phyloP scores from a whole-genome alignment of 2,797 vertebrate genomes.

The Echeneis naucrates region DNA sequence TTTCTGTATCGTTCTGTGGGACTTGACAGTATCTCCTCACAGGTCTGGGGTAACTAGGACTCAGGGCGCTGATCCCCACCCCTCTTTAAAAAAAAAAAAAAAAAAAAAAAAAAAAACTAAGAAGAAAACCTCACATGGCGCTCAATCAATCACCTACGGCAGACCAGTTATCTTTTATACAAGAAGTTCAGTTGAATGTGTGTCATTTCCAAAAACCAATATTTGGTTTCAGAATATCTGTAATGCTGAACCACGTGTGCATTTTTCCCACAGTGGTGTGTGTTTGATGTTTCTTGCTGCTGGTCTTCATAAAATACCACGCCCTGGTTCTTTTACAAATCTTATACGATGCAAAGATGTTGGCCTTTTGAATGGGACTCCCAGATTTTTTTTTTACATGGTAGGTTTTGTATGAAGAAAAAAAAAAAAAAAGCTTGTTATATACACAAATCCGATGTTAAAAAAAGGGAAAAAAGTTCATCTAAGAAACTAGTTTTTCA shows the following conservation, averaged over 20 bases:
- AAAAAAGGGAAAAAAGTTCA: constrained; percentile 63
- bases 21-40: constrained; percentile 50
- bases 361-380: constrained; percentile 81
- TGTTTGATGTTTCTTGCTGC: constrained; percentile 51
- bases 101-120: constrained; percentile 21
- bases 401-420: constrained; percentile 85
- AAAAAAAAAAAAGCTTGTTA: constrained; percentile 72
- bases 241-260: constrained; percentile 61
- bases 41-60: constrained; percentile 62
- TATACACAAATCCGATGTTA: constrained; percentile 80
- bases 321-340: constrained; percentile 61
- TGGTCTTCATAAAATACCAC: constrained; percentile 44
- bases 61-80: constrained; percentile 56
- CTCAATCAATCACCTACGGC: constrained; percentile 55
- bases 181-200: constrained; percentile 52
- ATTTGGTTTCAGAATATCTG: constrained; percentile 67
- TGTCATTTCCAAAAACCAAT: constrained; percentile 66
- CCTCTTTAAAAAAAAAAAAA: constrained; percentile 17
- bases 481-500: constrained; percentile 80
- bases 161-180: constrained; percentile 70
- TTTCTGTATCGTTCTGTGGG: constrained; percentile 42
- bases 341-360: constrained; percentile 69
- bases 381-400: constrained; percentile 70
- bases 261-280: constrained; percentile 41
- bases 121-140: constrained; percentile 34